Evolutionary conservation across 2,797 vertebrate species (phyloP), one percentile per base, ranked within the genome.

Genomic region (Gouania willdenowi): DNA sequence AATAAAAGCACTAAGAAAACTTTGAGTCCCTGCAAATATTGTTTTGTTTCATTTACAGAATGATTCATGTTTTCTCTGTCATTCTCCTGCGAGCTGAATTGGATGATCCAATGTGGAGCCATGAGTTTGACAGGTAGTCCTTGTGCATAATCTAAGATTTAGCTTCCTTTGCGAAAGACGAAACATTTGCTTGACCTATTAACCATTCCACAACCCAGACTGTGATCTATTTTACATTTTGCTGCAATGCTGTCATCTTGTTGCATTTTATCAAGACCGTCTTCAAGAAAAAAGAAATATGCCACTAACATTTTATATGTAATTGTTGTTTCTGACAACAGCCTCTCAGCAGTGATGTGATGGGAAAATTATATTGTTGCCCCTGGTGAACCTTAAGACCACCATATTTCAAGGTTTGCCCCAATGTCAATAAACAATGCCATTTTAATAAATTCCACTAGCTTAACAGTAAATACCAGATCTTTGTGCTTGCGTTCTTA

Each of bases 141-240:
- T n/a, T 67, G 44, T 60, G 50, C 52, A 59, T 77, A 67, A 68
- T 72, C 68, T 53, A 36, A 22, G 34, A 42, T 65, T 45, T 52
- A 43, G 23, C 65, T 55, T 58, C 60, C 75, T 74, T 62, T 56
- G 58, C 65, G 48, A 53, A 41, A 20, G n/a, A n/a, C n/a, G n/a
- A 26, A 70, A 65, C 43, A 72, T 73, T 77, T 63, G 25, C 64
- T 30, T 82, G 76, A 79, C 75, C 79, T 76, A 83, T 67, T 82
- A 82, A 40, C 59, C 55, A 41, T 45, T 45, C 41, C 14, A 24
- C 38, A 48, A 50, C 60, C 45, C 63, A 48, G 41, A 25, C 31
- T 51, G 26, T 42, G 74, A 41, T 63, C 60, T 66, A 66, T 75
- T 75, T 58, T 13, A 45, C 46, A 63, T 30, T 66, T 53, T 42